These are phyloP conservation scores for Myanophis thanlyinensis DNA, from an alignment of 2,113 vertebrate species.

Conservation along the genomic window DNA sequence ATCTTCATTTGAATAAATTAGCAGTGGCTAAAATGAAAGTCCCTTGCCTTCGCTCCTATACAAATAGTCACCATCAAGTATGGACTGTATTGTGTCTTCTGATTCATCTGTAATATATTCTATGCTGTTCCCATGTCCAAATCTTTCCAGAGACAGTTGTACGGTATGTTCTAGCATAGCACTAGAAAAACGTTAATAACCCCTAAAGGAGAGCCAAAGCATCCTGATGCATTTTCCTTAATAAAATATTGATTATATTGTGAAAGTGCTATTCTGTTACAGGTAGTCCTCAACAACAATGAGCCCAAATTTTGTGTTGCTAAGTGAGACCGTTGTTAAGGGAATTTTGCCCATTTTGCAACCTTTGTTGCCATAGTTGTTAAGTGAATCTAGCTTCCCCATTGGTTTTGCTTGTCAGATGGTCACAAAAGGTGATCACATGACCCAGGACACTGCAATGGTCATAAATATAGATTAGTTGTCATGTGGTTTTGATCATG, in stretches of 20 bases:
- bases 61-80: neutral
- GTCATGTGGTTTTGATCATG: neutral
- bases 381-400: neutral
- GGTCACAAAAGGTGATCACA: neutral
- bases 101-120: neutral
- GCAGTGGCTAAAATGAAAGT: neutral
- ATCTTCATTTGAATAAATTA: neutral
- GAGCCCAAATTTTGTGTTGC: neutral
- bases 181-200: neutral
- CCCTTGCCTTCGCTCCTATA: neutral
- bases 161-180: neutral
- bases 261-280: neutral
- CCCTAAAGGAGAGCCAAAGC: neutral
- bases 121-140: neutral
- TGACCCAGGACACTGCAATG: neutral
- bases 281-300: neutral
- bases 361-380: neutral
- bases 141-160: neutral
- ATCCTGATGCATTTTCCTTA: neutral
- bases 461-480: neutral
- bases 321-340: neutral
- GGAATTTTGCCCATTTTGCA: neutral
- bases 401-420: neutral
- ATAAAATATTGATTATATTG: neutral
- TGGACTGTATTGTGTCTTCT: neutral